Evolutionary conservation across 1,140 invertebrate genomes (phyloP).

Genomic region (Eulimnadia texana): DNA sequence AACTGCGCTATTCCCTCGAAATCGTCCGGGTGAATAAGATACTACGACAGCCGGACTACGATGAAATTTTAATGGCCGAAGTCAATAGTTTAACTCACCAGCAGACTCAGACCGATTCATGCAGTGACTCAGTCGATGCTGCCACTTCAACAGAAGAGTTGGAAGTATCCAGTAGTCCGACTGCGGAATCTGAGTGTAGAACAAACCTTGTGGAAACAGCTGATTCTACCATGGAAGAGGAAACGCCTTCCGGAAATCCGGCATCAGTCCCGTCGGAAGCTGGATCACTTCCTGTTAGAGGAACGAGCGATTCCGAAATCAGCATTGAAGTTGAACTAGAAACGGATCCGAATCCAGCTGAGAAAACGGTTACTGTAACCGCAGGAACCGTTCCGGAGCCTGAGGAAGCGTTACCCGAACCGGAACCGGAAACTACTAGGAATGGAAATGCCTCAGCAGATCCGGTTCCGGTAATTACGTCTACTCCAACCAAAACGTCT

Average conservation of each 20-base stretch:
- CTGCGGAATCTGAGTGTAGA: too few relatives aligned
- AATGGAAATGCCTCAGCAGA: neutral
- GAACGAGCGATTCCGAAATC: neutral
- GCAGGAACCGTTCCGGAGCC: neutral
- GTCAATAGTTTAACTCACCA: neutral
- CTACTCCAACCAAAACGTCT: neutral
- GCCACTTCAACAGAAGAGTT: neutral
- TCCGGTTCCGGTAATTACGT: neutral
- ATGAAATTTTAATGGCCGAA: neutral
- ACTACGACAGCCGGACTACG: neutral
- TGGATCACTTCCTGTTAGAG: neutral
- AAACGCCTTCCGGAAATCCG: neutral
- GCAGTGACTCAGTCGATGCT: neutral
- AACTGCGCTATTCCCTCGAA: neutral
- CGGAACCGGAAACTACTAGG: too few relatives aligned
- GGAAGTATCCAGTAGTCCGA: neutral
- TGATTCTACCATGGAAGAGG: too few relatives aligned
- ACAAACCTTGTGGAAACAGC: too few relatives aligned
- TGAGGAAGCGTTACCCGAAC: neutral
- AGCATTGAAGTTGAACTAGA: neutral
- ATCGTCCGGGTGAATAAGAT: neutral
- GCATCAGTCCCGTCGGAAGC: neutral
- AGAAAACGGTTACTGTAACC: neutral
- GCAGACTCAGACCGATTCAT: neutral
- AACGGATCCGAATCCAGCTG: neutral